Evolutionary conservation across 2,113 vertebrate species (phyloP).

Genomic region (Dipodomys merriami): DNA sequence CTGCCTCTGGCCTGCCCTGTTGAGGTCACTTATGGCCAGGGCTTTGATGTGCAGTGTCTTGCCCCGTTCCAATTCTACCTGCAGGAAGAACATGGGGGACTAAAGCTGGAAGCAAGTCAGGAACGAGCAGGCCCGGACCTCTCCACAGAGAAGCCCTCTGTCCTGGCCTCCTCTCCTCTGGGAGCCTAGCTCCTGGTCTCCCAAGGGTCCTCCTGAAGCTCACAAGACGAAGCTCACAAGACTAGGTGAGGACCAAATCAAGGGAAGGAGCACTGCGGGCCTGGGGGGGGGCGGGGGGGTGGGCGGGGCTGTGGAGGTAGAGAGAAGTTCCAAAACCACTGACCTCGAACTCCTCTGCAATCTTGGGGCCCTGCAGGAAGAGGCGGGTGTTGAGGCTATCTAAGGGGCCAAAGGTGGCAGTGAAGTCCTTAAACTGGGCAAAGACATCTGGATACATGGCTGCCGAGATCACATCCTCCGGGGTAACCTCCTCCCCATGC

Average conservation of each 20-base stretch:
- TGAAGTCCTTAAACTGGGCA: constrained; percentile 93
- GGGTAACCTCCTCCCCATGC: constrained; percentile 90
- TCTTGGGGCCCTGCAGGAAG: constrained; percentile 95
- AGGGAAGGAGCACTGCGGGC: background rate
- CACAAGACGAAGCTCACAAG: background rate
- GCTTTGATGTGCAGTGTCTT: constrained; percentile 96
- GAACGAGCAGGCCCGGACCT: background rate
- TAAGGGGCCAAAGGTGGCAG: constrained; percentile 89
- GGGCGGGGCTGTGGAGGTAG: too few species aligned
- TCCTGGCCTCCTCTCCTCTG: background rate
- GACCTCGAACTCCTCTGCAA: constrained; percentile 96
- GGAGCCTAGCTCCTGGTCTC: background rate
- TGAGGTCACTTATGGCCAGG: constrained; percentile 93
- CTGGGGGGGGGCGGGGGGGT: background rate
- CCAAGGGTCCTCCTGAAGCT: background rate
- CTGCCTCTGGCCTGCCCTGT: constrained; percentile 93
- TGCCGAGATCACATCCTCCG: constrained; percentile 94
- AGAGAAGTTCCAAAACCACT: background rate
- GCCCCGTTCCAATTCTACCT: constrained; percentile 96
- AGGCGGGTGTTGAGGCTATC: constrained; percentile 94
- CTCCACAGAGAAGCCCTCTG: background rate
- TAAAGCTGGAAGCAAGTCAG: background rate
- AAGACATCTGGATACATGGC: constrained; percentile 97
- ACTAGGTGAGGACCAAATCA: background rate
- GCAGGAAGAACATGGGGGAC: background rate